Base-by-base conservation (phyloP, 2,113 vertebrate species). In the Bos taurus region DNA sequence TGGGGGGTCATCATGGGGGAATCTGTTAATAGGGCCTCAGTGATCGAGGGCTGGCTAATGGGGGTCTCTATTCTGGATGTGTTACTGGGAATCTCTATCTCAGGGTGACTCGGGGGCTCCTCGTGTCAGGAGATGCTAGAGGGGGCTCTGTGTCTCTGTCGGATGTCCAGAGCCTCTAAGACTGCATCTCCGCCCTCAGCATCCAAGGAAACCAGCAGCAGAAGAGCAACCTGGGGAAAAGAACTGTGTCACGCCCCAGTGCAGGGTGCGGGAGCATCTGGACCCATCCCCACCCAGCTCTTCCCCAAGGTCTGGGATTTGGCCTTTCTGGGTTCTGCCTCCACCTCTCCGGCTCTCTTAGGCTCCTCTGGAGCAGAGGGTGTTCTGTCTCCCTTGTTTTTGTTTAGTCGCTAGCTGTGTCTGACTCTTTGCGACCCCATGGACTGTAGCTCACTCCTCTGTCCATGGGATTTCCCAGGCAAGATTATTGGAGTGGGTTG, bases 161-260 rank as follows among this genome's bases (percentile, higher is more conserved):
- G 2, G 84, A 52, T 57, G 46, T 78, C 52, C 62, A 91, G 94
- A 87, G 92, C 64, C 94, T 98, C 99, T 99, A 99, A 74, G 99
- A 99, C 98, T 99, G 99, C 99, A 99, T 99, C 99, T 99, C 99
- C 0, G 99, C 99, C 54, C 99, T 99, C 87, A 99, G 99, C 99
- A 99, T 99, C 99, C 99, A 99, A 11, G 99, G 99, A 92, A 99
- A 99, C 99, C 99, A 99, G 97, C 99, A 99, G 98, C 99, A 99
- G 99, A 99, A 99, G 95, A 99, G 99, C 98, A 99, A 99, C 99
- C 99, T 99, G 99, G 28, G 97, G 94, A 95, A 94, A 77, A 91
- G 57, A 84, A 56, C 13, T 30, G 59, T 50, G 33, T 77, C n/a
- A 92, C 21, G 15, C 2, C 10, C 3, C 85, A 46, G 23, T 15